Conservation (phyloP, 2,888 invertebrate genomes). For the Abrostola tripartita region DNA sequence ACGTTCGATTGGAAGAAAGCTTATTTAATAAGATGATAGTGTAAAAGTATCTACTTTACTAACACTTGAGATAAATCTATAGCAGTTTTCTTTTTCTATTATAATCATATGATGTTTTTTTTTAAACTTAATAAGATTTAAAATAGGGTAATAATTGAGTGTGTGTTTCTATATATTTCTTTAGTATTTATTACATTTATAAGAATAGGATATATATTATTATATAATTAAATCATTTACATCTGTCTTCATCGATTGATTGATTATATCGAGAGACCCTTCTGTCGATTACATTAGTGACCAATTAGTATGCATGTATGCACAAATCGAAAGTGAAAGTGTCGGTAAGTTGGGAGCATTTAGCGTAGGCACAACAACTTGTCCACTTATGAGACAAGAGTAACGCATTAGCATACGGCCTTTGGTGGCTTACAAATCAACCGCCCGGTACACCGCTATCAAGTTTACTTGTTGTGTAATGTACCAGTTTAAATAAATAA, state of each 20-base stretch:
- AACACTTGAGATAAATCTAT: conserved; percentile 40
- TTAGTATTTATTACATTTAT: neutral
- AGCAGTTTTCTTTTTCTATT: conserved; percentile 15
- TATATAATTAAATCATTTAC: neutral
- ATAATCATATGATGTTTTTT: neutral
- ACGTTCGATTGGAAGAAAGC: conserved; percentile 52
- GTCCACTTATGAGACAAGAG: conserved; percentile 58
- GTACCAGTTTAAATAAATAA: conserved; percentile 40
- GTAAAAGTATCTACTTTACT: conserved; percentile 56
- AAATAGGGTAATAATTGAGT: neutral
- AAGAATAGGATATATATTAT: neutral
- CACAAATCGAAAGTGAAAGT: conserved; percentile 73
- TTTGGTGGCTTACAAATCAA: conserved; percentile 61
- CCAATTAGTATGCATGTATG: conserved; percentile 33
- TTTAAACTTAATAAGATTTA: neutral
- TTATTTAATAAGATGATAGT: conserved; percentile 76
- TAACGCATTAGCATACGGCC: conserved; percentile 79
- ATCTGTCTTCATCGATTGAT: too few species aligned
- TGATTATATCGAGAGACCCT: neutral
- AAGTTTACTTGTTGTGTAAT: conserved; percentile 47
- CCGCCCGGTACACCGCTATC: conserved; percentile 41
- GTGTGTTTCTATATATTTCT: neutral
- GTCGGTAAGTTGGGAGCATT: conserved; percentile 59
- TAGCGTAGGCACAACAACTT: conserved; percentile 66
- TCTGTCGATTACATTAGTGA: neutral